Evolutionary conservation across 2,888 invertebrate genomes (phyloP).

Genomic region (Eurytoma californica): DNA sequence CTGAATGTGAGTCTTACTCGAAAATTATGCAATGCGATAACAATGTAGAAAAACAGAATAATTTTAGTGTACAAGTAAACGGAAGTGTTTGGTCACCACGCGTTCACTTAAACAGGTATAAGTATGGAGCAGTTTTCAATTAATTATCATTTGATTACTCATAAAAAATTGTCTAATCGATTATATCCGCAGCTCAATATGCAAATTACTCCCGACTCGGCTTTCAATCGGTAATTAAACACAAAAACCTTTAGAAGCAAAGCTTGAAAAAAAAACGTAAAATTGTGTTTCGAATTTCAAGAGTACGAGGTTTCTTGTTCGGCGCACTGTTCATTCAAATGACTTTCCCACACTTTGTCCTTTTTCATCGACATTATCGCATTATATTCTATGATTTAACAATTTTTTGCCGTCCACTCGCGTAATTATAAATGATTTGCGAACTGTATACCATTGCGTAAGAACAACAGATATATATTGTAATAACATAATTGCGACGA

Average conservation of each 20-base stretch:
- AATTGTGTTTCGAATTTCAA: conserved; percentile 34
- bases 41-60: too few species aligned
- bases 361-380: conserved; percentile 38
- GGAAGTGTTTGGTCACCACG: too few species aligned
- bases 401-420: conserved; percentile 19
- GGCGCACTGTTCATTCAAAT: conserved; percentile 18
- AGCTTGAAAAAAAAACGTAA: neutral
- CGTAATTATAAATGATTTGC: conserved; percentile 43
- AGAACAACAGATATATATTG: conserved; percentile 27
- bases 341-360: conserved; percentile 50
- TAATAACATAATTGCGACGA: conserved; percentile 32
- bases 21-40: too few species aligned
- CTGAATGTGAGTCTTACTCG: too few species aligned
- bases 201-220: neutral
- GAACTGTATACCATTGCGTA: conserved; percentile 32
- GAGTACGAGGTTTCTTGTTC: conserved; percentile 18
- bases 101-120: too few species aligned
- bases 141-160: too few species aligned
- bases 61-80: too few species aligned
- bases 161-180: too few species aligned
- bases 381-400: conserved; percentile 37
- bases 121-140: too few species aligned
- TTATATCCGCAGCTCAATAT: neutral
- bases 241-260: conserved; percentile 4
- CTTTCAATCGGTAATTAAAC: neutral